phyloP scores from a whole-genome alignment of 2,888 invertebrate species.

The Melipona beecheii region DNA sequence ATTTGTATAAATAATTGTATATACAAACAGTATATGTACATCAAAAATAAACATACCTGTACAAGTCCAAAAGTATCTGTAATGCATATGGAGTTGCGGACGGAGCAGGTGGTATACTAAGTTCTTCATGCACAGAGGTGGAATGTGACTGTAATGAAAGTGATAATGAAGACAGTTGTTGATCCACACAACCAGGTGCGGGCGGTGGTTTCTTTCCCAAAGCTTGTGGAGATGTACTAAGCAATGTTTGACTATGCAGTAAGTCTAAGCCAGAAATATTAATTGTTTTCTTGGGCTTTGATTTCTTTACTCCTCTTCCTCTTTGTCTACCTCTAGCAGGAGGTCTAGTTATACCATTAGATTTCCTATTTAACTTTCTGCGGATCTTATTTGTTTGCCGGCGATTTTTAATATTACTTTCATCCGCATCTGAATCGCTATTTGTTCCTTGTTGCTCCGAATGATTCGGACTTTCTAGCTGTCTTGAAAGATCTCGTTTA shows the following conservation, averaged over 20 bases:
- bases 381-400: slow-evolving; percentile 80
- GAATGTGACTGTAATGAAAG: slow-evolving; percentile 88
- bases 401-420: slow-evolving; percentile 76
- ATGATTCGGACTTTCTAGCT: slow-evolving; percentile 84
- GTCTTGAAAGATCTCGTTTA: slow-evolving; percentile 85
- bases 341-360: slow-evolving; percentile 75
- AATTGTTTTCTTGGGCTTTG: slow-evolving; percentile 87
- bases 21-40: neutral
- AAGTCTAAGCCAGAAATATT: slow-evolving; percentile 95
- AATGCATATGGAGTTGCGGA: slow-evolving; percentile 93
- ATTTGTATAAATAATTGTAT: neutral
- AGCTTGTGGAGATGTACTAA: slow-evolving; percentile 92
- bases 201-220: slow-evolving; percentile 91
- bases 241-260: slow-evolving; percentile 94
- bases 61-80: slow-evolving; percentile 94
- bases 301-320: slow-evolving; percentile 85
- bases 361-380: slow-evolving; percentile 79
- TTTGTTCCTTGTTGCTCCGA: slow-evolving; percentile 80
- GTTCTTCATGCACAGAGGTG: slow-evolving; percentile 90
- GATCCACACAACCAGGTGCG: slow-evolving; percentile 96
- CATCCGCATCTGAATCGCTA: slow-evolving; percentile 82
- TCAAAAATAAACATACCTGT: slow-evolving; percentile 82
- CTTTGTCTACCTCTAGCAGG: slow-evolving; percentile 75
- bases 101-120: slow-evolving; percentile 92
- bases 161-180: slow-evolving; percentile 92